Conservation (phyloP, 1,140 invertebrate genomes). For the Gyrodactylus bullatarudis region DNA sequence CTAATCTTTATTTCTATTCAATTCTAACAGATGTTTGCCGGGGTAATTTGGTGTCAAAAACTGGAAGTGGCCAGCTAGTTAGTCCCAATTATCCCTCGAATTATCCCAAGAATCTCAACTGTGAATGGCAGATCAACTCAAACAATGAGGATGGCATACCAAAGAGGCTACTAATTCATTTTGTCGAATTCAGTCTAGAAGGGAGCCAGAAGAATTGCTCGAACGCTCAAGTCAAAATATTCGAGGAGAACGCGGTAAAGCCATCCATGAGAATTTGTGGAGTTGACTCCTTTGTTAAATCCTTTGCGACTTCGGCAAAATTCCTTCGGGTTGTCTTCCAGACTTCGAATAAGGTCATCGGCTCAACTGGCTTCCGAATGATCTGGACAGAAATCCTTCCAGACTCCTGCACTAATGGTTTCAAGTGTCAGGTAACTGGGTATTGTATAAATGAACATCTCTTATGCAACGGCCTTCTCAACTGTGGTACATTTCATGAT, state of each 20-base stretch:
- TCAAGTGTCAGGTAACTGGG: background rate
- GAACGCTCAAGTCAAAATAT: background rate
- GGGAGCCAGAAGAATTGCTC: background rate
- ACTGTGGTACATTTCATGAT: background rate
- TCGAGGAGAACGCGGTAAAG: background rate
- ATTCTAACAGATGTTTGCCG: background rate
- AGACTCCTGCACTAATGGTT: background rate
- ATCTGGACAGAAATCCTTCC: background rate
- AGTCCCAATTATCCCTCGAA: background rate
- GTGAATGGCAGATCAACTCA: background rate
- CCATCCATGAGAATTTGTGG: background rate
- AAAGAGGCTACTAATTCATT: background rate
- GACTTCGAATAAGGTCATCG: background rate
- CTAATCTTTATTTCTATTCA: background rate
- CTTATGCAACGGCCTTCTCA: background rate
- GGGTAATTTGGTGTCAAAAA: background rate
- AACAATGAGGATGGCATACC: background rate
- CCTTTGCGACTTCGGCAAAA: background rate
- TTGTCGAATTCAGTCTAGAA: background rate
- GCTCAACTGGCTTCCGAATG: background rate
- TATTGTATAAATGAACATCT: background rate
- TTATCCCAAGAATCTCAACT: background rate
- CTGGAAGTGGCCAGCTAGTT: background rate
- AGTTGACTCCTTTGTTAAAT: background rate
- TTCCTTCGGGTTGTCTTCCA: background rate